Evolutionary conservation across 1,140 invertebrate species (phyloP), one percentile per base, ranked within the genome.

Genomic region (Zelostemma sp.): DNA sequence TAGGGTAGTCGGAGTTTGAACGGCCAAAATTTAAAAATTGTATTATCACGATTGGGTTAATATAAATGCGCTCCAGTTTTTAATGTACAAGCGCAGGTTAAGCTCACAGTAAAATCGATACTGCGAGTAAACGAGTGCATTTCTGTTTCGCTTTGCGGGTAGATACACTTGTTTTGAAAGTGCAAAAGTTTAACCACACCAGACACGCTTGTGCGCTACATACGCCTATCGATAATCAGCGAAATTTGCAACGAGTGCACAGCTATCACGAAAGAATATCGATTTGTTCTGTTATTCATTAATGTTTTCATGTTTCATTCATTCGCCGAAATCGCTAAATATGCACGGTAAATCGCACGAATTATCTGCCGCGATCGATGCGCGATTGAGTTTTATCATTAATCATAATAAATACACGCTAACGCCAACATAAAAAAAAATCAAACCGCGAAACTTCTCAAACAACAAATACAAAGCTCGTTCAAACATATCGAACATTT

Each of bases 71-170:
- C 59, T 62, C 54, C 57, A 75, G 64, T 68, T 68, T 69, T 72
- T 54, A 76, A 68, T 66, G 62, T 64, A n/a, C n/a, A 69, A 72
- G 46, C 62, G 67, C 70, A 54, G 53, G 46, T 65, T 57, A 67
- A 75, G 55, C 74, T 50, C 51, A 63, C 48, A 46, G 54, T 47
- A 77, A 74, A 74, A 76, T 77, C 72, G 68, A 76, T 77, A 76
- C 60, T 60, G 62, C 73, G 62, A 64, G 66, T 77, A 57, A 55
- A 31, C 49, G 54, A 55, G 28, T 49, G 41, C 56, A 63, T 49
- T 67, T 31, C 50, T 41, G 63, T 58, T 49, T 61, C 59, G 49
- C 58, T 61, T 70, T 64, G 63, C 62, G 49, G 55, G 58, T 62
- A 46, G 51, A 61, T 62, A 67, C 53, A 61, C 53, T 63, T 68